phyloP scores from a whole-genome alignment of 2,113 vertebrate genomes.

The Hemicordylus capensis region DNA sequence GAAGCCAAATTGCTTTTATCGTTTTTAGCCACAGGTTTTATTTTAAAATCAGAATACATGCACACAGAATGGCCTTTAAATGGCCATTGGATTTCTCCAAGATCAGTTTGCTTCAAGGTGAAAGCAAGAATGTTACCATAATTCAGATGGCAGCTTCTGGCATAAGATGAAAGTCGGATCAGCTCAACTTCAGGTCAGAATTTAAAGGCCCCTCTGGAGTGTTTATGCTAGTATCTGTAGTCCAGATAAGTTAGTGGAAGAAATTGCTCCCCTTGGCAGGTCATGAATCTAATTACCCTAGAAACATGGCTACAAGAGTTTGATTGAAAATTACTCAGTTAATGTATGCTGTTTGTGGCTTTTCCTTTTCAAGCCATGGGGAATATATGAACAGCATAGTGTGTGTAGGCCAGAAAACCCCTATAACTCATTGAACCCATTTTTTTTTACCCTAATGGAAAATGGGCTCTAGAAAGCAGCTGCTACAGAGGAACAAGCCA shows the following conservation, averaged over 20 bases:
- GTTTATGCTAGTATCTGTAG: constrained; percentile 56
- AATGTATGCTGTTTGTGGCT: background rate
- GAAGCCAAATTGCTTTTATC: background rate
- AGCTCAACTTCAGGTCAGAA: constrained; percentile 65
- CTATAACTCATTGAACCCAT: background rate
- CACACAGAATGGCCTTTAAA: constrained; percentile 31
- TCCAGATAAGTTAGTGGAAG: constrained; percentile 59
- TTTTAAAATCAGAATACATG: constrained; percentile 33
- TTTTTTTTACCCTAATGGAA: background rate
- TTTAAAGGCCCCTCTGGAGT: constrained; percentile 61
- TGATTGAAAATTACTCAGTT: constrained; percentile 42
- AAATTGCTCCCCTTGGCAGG: constrained; percentile 50
- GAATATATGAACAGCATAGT: background rate
- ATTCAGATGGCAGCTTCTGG: constrained; percentile 52
- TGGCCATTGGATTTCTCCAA: constrained; percentile 41
- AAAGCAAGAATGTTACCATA: constrained; percentile 45
- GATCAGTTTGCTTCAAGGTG: constrained; percentile 56
- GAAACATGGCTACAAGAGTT: constrained; percentile 31
- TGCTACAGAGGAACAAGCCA: background rate
- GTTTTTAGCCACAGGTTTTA: constrained; percentile 17
- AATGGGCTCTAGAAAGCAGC: background rate
- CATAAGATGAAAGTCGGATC: constrained; percentile 57
- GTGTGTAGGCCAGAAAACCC: fast-evolving
- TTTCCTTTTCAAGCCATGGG: background rate
- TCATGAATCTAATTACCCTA: constrained; percentile 59